Conservation (phyloP, 2,797 vertebrate species). For the Pseudocheirus occidentalis region DNA sequence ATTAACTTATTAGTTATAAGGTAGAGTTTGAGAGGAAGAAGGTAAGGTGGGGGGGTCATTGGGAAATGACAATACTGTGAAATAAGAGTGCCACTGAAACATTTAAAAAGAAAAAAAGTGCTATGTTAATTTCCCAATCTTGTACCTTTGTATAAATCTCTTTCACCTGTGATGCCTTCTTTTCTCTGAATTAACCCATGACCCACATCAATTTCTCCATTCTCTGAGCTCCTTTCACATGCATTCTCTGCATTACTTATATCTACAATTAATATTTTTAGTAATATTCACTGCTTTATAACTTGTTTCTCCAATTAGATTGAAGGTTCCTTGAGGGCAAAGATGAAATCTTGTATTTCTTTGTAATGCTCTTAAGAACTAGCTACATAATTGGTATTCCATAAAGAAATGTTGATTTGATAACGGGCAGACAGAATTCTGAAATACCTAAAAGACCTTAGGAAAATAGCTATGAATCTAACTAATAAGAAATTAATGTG, state of each 20-base stretch:
- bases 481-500: background rate
- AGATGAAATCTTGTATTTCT: background rate
- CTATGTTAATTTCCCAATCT: background rate
- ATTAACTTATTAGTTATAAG: background rate
- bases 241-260: background rate
- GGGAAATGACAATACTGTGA: background rate
- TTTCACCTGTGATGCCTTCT: background rate
- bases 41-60: background rate
- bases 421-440: background rate
- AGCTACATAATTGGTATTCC: too few relatives aligned
- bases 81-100: background rate
- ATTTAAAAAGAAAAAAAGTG: background rate
- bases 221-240: background rate
- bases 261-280: background rate
- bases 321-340: background rate
- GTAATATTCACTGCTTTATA: background rate
- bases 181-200: background rate
- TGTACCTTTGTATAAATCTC: background rate
- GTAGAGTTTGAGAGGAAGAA: background rate
- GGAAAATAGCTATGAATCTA: background rate
- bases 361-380: background rate
- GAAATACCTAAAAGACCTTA: background rate
- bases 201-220: background rate
- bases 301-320: background rate
- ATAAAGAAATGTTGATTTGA: constrained; percentile 8